These are phyloP conservation scores for Sipha maydis DNA, from an alignment of 2,888 invertebrate species.

Conservation along the genomic window DNA sequence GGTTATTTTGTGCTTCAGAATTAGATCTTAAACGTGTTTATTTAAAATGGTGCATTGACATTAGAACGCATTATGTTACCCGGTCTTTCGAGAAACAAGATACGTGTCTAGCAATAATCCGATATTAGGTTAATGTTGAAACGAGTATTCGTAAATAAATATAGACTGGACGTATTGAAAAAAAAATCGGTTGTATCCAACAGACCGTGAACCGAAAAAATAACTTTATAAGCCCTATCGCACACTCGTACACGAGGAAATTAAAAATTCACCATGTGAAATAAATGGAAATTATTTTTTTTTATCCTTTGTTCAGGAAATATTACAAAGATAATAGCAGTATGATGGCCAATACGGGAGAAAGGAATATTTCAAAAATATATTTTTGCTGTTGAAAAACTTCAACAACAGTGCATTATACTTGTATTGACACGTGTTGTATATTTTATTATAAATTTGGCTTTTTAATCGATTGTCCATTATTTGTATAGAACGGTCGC, in stretches of 20 bases:
- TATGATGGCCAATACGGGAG: no score
- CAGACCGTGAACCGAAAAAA: background rate
- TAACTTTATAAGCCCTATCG: background rate
- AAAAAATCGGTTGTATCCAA: background rate
- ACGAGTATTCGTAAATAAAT: background rate
- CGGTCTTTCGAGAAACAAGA: background rate
- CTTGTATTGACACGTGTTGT: no score
- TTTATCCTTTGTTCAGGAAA: background rate
- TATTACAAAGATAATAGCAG: no score
- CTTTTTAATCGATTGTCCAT: no score
- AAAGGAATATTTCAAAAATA: no score
- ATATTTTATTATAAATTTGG: no score
- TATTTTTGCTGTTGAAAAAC: no score
- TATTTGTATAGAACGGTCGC: no score
- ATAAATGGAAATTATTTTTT: background rate
- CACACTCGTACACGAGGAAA: background rate
- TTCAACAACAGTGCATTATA: no score
- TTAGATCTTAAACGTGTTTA: background rate
- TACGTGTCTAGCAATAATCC: background rate
- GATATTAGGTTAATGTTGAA: slow-evolving; percentile 22
- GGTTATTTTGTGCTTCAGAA: background rate
- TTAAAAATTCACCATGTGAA: background rate
- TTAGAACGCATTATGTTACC: background rate
- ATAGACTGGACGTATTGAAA: background rate
- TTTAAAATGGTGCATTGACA: background rate